Base-by-base conservation (phyloP, 1,140 invertebrate genomes). In the Drosophila kohkoa region DNA sequence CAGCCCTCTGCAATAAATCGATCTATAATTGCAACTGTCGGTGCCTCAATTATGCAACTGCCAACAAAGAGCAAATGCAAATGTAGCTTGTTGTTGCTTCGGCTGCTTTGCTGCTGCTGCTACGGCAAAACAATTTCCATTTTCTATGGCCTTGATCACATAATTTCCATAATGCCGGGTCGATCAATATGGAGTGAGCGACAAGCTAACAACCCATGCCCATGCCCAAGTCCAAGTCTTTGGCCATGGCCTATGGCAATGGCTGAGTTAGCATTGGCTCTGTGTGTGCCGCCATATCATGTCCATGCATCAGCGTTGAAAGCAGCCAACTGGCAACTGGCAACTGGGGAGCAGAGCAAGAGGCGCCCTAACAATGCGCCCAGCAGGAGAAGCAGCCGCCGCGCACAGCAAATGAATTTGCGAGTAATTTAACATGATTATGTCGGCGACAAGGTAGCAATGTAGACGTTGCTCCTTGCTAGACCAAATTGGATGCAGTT, bases 401-500 rank as follows among this genome's bases (percentile, higher is more conserved):
- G 72, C 82, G 83, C 79, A 79, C 75, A 80, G 79, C 86, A 89
- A 89, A 89, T 89, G 86, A 89, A 89, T 89, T 89, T 89, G 86
- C 86, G 79, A 89, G 86, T 89, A 89, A 89, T 89, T 89, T 89
- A 89, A 86, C 86, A 89, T 89, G 86, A 89, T 89, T 89, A 89
- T 89, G 86, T 89, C 86, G 86, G 65, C 76, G 86, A 89, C 86
- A 82, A 86, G 85, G 81, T 89, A 83, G 85, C 85, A 89, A 88
- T 88, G 83, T 83, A 88, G 85, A 89, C 57, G 58, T 59, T 58
- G 52, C 67, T 80, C 57, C 81, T 81, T 67, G 43, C 30, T 20
- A 38, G 52, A 28, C 76, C 71, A 88, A 89, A 88, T 87, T 87
- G 83, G 83, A 83, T 75, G 85, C 81, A 89, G 85, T 89, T 89